A percentile compares a stretch with the other conserved stretches of the same genome.
phyloP scores from a whole-genome alignment of 2,888 invertebrate genomes.

The Apamea anceps region DNA sequence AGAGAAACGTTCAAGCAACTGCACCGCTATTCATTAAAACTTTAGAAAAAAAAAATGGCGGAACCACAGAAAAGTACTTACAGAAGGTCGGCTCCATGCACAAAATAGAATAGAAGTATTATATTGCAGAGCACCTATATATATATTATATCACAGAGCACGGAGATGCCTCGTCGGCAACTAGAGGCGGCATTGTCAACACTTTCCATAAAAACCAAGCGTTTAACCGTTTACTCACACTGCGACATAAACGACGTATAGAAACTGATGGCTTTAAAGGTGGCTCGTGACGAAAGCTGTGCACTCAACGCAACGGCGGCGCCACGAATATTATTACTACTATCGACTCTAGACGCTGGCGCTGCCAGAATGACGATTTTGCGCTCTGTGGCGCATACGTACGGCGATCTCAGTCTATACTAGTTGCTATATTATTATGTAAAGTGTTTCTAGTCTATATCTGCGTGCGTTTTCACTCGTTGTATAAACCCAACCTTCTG shows the following conservation, averaged over 20 bases:
- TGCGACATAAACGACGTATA: not conserved
- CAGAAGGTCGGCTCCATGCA: not conserved
- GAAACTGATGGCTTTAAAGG: too few species aligned
- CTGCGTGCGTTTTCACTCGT: not conserved
- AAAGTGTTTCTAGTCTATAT: not conserved
- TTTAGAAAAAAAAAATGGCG: not conserved
- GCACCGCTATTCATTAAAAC: slow-evolving; percentile 26
- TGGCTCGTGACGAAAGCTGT: not conserved
- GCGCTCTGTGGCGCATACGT: not conserved
- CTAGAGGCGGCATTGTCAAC: not conserved
- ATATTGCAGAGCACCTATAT: too few species aligned
- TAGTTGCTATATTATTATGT: not conserved
- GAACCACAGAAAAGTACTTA: not conserved
- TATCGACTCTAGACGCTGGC: not conserved
- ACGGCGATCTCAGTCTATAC: not conserved
- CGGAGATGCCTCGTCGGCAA: not conserved
- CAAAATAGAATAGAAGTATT: not conserved
- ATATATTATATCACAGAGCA: not conserved
- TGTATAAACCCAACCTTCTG: slow-evolving; percentile 1
- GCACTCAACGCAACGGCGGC: not conserved
- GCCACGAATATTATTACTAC: not conserved
- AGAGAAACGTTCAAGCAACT: slow-evolving; percentile 12
- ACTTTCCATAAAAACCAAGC: not conserved
- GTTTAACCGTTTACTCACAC: not conserved
- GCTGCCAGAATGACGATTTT: too few species aligned